phyloP scores from a whole-genome alignment of 1,140 invertebrate genomes.

The Globodera rostochiensis region DNA sequence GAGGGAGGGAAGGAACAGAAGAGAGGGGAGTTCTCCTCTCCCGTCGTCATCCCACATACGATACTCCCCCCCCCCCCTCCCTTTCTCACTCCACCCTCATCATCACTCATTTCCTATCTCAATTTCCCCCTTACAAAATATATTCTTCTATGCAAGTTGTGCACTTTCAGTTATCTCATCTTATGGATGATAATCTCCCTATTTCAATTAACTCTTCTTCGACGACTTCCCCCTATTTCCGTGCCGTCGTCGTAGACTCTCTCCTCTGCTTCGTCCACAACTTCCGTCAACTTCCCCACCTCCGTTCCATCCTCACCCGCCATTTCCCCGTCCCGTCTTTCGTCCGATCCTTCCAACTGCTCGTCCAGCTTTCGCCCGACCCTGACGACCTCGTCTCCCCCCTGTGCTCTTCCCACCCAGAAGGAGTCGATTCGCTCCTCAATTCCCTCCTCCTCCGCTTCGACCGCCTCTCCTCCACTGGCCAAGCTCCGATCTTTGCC shows the following conservation, averaged over 20 bases:
- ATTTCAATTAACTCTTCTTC: neutral
- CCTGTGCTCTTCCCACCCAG: neutral
- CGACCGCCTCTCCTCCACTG: conserved; percentile 28
- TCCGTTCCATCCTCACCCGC: conserved; percentile 26
- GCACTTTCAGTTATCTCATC: conserved; percentile 1
- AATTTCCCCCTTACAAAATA: neutral
- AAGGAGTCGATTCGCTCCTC: conserved; percentile 1
- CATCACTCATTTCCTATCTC: conserved; percentile 23
- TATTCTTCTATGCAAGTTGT: neutral
- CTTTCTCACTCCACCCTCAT: conserved; percentile 23
- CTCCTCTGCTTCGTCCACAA: conserved; percentile 47
- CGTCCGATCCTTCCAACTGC: conserved; percentile 26
- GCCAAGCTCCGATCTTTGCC: conserved; percentile 38
- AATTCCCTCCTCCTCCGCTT: conserved; percentile 29
- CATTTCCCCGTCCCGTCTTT: conserved; percentile 31
- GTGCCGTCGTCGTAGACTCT: conserved; percentile 46
- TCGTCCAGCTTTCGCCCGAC: conserved; percentile 23
- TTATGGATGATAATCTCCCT: neutral
- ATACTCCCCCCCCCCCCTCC: conserved; percentile 2
- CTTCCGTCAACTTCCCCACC: conserved; percentile 32
- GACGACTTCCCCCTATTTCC: neutral
- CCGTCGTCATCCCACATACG: conserved; percentile 4
- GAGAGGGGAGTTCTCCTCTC: neutral
- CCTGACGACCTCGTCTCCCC: neutral
- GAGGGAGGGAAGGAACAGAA: neutral